Conservation (phyloP, 1,140 invertebrate species). For the Ylistrum balloti region DNA sequence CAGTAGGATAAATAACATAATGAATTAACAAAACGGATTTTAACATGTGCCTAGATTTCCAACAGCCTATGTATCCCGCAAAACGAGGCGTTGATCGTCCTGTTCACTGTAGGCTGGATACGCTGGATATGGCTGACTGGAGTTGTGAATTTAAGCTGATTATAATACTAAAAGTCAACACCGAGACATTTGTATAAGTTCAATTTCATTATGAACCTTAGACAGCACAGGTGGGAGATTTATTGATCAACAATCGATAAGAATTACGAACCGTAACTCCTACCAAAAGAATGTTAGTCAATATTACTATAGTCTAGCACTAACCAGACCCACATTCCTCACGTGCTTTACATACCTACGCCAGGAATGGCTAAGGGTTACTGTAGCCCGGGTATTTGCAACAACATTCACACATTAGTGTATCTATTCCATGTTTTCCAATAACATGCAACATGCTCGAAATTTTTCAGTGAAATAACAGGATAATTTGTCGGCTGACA, state of each 20-base stretch:
- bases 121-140: not conserved
- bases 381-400: not conserved
- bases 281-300: not conserved
- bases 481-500: too few relatives aligned
- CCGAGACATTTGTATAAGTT: not conserved
- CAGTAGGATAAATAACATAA: too few relatives aligned
- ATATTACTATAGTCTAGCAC: not conserved
- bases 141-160: too few relatives aligned
- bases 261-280: not conserved
- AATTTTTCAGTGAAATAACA: not conserved
- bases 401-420: not conserved
- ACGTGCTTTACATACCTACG: not conserved
- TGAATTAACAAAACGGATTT: too few relatives aligned
- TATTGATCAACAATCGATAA: not conserved
- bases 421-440: not conserved
- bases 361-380: not conserved
- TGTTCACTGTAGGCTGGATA: too few relatives aligned
- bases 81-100: too few relatives aligned
- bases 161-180: not conserved
- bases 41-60: too few relatives aligned
- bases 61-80: too few relatives aligned
- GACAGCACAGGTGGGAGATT: constrained; percentile 22
- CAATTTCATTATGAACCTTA: not conserved
- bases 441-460: not conserved
- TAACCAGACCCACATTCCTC: not conserved